Percentiles rank a stretch among this genome's conserved stretches.
phyloP scores from a whole-genome alignment of 1,140 invertebrate species.

The Polyergus mexicanus region DNA sequence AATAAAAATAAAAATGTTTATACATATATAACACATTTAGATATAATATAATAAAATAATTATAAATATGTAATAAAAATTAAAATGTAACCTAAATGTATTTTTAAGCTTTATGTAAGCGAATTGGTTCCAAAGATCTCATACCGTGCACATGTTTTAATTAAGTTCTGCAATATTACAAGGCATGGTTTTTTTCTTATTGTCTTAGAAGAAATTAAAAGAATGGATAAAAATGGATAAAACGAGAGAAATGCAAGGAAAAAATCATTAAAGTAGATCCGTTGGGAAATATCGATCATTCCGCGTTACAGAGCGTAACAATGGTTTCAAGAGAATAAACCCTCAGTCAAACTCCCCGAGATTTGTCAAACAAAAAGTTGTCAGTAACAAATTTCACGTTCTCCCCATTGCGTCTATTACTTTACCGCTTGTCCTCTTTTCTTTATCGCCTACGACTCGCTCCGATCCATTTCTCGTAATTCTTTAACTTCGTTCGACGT shows the following conservation, averaged over 20 bases:
- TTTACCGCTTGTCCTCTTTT: slow-evolving; percentile 22
- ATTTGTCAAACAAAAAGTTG: slow-evolving; percentile 66
- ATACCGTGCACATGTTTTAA: neutral
- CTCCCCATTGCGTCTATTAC: slow-evolving; percentile 7
- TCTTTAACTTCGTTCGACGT: slow-evolving; percentile 38
- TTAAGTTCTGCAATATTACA: neutral
- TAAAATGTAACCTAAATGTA: neutral
- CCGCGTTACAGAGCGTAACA: slow-evolving; percentile 2
- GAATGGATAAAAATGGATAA: neutral
- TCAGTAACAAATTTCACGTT: slow-evolving; percentile 60
- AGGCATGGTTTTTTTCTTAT: neutral
- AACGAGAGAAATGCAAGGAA: slow-evolving; percentile 25
- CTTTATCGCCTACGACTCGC: slow-evolving; percentile 1
- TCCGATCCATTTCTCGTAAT: slow-evolving; percentile 21
- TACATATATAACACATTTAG: too few species aligned
- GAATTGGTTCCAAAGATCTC: neutral
- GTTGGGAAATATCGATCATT: slow-evolving; percentile 44
- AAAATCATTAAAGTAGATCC: slow-evolving; percentile 56
- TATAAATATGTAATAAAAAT: neutral
- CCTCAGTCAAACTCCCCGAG: slow-evolving; percentile 50
- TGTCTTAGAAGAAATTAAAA: neutral
- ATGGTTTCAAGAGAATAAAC: slow-evolving; percentile 11
- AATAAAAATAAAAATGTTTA: neutral
- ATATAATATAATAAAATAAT: neutral
- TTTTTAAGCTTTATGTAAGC: neutral